A percentile compares a stretch with the other conserved stretches of the same genome.
These are phyloP conservation scores for Chaetops frenatus DNA, from an alignment of 2,113 vertebrate species.

Conservation along the genomic window DNA sequence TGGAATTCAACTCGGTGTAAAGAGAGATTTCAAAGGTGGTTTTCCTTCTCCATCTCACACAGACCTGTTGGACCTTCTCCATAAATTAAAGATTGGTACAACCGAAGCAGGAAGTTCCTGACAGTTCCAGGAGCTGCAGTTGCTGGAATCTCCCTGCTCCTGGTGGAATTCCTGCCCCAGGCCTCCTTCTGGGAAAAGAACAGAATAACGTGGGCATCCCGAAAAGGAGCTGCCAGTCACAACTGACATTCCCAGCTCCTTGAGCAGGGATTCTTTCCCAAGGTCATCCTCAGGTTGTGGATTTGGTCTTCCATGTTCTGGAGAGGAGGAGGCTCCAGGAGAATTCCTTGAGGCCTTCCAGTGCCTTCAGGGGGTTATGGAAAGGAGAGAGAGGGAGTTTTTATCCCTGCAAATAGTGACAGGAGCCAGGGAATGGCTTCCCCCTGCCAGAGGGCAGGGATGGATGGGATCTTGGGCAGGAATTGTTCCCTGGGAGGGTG, in stretches of 20 bases:
- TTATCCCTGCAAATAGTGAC: not conserved
- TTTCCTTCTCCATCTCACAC: not conserved
- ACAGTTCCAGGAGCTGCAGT: not conserved
- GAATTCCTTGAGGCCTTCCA: not conserved
- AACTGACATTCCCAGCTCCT: not conserved
- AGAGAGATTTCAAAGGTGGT: not conserved
- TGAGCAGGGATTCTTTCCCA: not conserved
- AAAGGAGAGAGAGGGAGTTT: not conserved
- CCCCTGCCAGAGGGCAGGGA: not conserved
- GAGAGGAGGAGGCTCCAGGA: not conserved
- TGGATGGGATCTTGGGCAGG: fast-evolving
- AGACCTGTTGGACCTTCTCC: not conserved
- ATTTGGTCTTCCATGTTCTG: not conserved
- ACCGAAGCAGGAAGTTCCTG: not conserved
- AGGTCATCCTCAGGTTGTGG: not conserved
- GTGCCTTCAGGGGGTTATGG: not conserved
- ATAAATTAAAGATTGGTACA: not conserved
- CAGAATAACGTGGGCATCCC: not conserved
- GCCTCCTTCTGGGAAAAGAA: not conserved
- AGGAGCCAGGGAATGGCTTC: not conserved
- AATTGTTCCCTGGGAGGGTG: not conserved
- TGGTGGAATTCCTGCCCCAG: fast-evolving
- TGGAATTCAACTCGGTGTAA: not conserved
- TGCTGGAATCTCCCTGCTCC: not conserved
- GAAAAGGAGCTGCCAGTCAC: not conserved